phyloP scores from a whole-genome alignment of 2,113 vertebrate genomes.

The Otocyon megalotis region DNA sequence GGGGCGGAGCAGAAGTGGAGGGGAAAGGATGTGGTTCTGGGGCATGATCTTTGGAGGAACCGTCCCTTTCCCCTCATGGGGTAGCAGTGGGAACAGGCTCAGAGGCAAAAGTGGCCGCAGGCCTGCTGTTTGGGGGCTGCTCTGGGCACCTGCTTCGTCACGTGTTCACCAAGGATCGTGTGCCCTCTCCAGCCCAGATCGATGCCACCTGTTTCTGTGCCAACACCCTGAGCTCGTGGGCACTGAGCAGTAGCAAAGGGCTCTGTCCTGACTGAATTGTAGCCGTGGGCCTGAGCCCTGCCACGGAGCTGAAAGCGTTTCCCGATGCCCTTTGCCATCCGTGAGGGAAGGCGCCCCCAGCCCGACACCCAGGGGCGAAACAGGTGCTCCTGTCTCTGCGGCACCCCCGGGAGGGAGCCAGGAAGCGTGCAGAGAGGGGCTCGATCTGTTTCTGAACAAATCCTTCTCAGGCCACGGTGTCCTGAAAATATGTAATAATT shows the following conservation, averaged over 20 bases:
- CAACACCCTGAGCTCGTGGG: not conserved
- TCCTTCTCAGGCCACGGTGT: not conserved
- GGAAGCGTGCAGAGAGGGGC: not conserved
- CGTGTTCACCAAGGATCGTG: not conserved
- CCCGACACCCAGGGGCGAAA: not conserved
- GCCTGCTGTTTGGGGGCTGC: not conserved
- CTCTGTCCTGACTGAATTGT: not conserved
- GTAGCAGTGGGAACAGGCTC: not conserved
- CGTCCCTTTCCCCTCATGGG: not conserved
- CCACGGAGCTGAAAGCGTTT: not conserved
- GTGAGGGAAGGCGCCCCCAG: too few relatives aligned
- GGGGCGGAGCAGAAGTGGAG: not conserved
- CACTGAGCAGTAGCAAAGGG: not conserved
- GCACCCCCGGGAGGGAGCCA: not conserved
- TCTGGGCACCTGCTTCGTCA: not conserved
- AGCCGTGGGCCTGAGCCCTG: not conserved
- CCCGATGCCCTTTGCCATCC: not conserved
- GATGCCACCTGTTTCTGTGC: conserved; percentile 2
- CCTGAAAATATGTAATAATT: not conserved
- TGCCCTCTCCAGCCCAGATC: conserved; percentile 61
- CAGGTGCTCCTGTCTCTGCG: not conserved
- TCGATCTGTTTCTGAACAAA: not conserved
- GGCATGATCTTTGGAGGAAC: not conserved
- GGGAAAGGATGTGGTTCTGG: not conserved
- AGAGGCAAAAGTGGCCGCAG: not conserved